Percentiles rank a stretch among this genome's conserved stretches.
Evolutionary conservation across 2,888 invertebrate genomes (phyloP).

Genomic region (Orchestes rusci): DNA sequence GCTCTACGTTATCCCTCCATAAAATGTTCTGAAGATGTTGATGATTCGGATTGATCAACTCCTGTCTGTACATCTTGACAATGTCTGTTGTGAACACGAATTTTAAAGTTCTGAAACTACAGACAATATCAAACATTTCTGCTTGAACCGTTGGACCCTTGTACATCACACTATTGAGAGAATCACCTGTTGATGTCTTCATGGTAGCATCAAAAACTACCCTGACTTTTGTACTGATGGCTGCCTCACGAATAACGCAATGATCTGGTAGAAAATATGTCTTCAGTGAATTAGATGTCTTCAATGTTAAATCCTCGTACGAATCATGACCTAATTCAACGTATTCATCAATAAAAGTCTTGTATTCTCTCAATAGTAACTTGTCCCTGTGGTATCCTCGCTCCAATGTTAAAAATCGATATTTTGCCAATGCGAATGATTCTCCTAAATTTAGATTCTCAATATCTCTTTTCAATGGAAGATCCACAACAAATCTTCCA

Average conservation of each 20-base stretch:
- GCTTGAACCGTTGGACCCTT: slow-evolving; percentile 13
- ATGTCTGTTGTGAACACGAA: slow-evolving; percentile 5
- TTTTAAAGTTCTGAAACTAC: slow-evolving; percentile 1
- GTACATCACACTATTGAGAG: slow-evolving; percentile 9
- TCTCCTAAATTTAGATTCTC: no score
- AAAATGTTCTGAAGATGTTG: not conserved
- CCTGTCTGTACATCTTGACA: slow-evolving; percentile 18
- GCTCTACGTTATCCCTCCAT: slow-evolving; percentile 10
- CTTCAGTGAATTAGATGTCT: slow-evolving; percentile 4
- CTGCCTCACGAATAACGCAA: slow-evolving; percentile 10
- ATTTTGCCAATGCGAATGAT: no score
- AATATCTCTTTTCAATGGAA: no score
- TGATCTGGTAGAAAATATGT: slow-evolving; percentile 17
- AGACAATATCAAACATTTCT: slow-evolving; percentile 13
- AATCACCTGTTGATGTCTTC: slow-evolving; percentile 1
- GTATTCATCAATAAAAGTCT: slow-evolving; percentile 16
- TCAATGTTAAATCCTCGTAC: slow-evolving; percentile 3
- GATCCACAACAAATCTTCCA: no score
- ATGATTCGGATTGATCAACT: not conserved
- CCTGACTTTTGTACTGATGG: slow-evolving; percentile 5
- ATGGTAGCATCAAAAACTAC: slow-evolving; percentile 11
- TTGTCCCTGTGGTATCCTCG: not conserved
- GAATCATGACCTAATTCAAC: slow-evolving; percentile 4
- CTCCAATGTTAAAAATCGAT: no score
- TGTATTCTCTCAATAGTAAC: slow-evolving; percentile 1